Evolutionary conservation across 1,140 invertebrate genomes (phyloP), one percentile per base, ranked within the genome.

Genomic region (Calliopsis andreniformis): DNA sequence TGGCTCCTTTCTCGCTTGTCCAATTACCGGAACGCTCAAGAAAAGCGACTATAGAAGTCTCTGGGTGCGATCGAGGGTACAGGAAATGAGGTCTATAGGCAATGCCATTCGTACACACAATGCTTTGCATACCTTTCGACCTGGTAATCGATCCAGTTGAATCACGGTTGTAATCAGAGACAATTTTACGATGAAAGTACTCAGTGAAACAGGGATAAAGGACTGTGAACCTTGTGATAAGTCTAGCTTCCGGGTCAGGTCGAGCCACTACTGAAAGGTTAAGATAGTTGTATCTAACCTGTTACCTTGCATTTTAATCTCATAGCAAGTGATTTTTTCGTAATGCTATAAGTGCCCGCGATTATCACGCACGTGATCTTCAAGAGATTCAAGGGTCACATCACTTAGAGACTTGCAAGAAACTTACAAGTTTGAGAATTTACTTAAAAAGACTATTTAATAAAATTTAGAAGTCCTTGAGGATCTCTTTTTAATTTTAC

Each of bases 21-120:
- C 80, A 83, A 83, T 83, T 85, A 86, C 77, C 56, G 77, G 72
- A 79, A 69, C 75, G 69, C 61, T 68, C 59, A 68, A 62, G 76
- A 69, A 70, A 83, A 64, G 75, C 56, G 76, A 16, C 71, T 73
- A 68, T 79, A 53, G 80, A 62, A 70, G 80, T 78, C 70, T 28
- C 25, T 64, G 61, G 80, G 80, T 70, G 80, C 70, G 71, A 82
- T 68, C 80, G 42, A 55, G 66, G 35, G 71, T 76, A 62, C 71
- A 77, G 70, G 66, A 69, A 73, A 76, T 56, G 49, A 67, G 43
- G 64, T 55, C 69, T 63, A 58, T 49, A 43, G 69, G 53, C 42
- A 63, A 73, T 23, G 47, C 62, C 59, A 56, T 70, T 67, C n/a
- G 23, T 68, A 72, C 64, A 23, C 75, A 82, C 76, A 69, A 76